phyloP scores from a whole-genome alignment of 2,113 vertebrate genomes.

The Vicugna pacos region DNA sequence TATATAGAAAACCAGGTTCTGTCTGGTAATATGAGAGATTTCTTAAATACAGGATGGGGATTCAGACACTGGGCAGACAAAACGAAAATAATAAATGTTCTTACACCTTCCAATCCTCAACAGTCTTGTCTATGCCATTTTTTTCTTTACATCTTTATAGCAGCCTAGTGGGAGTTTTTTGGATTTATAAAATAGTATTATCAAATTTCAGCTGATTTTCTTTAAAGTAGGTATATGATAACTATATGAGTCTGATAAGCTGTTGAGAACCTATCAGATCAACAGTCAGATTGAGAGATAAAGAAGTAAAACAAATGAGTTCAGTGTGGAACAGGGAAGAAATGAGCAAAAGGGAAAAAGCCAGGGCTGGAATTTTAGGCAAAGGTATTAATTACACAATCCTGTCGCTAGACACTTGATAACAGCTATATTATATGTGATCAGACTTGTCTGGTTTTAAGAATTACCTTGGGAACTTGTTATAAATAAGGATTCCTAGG shows the following conservation, averaged over 20 bases:
- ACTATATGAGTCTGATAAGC: not conserved
- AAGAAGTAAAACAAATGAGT: not conserved
- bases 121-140: not conserved
- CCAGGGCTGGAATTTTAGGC: not conserved
- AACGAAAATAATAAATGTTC: not conserved
- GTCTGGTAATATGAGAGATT: not conserved
- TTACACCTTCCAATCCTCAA: fast-evolving
- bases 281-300: not conserved
- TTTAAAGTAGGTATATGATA: not conserved
- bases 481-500: not conserved
- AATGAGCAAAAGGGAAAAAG: not conserved
- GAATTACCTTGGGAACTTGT: not conserved
- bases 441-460: not conserved
- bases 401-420: not conserved
- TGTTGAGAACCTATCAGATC: not conserved
- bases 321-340: not conserved
- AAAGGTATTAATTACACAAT: not conserved
- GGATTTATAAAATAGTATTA: not conserved
- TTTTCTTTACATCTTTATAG: not conserved
- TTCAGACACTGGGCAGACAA: not conserved
- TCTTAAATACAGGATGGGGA: not conserved
- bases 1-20: not conserved
- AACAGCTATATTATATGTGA: not conserved
- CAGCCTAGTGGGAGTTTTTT: not conserved
- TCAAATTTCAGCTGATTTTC: slow-evolving; percentile 2